These are phyloP conservation scores for Hybognathus amarus DNA, from an alignment of 2,797 vertebrate species.

Conservation along the genomic window DNA sequence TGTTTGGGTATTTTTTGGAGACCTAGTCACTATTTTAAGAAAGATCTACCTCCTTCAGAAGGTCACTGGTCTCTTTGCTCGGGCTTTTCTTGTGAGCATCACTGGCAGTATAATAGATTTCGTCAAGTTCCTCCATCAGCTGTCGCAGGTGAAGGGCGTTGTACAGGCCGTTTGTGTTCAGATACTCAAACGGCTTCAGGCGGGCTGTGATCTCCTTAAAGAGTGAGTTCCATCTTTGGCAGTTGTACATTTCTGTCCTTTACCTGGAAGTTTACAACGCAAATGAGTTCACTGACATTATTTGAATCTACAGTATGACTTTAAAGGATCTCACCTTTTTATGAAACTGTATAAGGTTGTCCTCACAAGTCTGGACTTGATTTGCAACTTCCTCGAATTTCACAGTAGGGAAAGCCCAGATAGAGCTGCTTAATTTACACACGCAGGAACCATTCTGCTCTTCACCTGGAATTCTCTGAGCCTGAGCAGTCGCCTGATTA, in stretches of 20 bases:
- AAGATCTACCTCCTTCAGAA: conserved; percentile 69
- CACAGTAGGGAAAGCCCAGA: conserved; percentile 46
- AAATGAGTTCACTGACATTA: not conserved
- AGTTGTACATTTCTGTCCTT: conserved; percentile 54
- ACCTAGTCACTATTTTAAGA: not conserved
- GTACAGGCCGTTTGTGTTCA: conserved; percentile 69
- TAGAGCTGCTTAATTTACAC: conserved; percentile 40
- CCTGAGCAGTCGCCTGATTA: conserved; percentile 16
- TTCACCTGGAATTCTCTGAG: conserved; percentile 27
- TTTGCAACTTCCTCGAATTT: conserved; percentile 25
- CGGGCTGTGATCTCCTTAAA: conserved; percentile 64
- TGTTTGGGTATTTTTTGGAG: not conserved
- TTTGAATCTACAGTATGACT: not conserved
- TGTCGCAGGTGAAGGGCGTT: conserved; percentile 61
- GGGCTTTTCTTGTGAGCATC: conserved; percentile 55
- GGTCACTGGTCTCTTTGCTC: conserved; percentile 57
- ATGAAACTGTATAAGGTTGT: conserved; percentile 2
- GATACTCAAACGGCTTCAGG: conserved; percentile 67
- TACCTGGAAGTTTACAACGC: conserved; percentile 58
- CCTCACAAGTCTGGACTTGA: conserved; percentile 30
- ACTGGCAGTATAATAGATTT: conserved; percentile 62
- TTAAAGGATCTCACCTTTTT: conserved; percentile 27
- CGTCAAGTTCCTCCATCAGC: conserved; percentile 66
- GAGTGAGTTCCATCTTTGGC: conserved; percentile 60
- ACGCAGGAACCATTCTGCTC: conserved; percentile 22